phyloP scores from a whole-genome alignment of 2,797 vertebrate genomes.

The Lemur catta region DNA sequence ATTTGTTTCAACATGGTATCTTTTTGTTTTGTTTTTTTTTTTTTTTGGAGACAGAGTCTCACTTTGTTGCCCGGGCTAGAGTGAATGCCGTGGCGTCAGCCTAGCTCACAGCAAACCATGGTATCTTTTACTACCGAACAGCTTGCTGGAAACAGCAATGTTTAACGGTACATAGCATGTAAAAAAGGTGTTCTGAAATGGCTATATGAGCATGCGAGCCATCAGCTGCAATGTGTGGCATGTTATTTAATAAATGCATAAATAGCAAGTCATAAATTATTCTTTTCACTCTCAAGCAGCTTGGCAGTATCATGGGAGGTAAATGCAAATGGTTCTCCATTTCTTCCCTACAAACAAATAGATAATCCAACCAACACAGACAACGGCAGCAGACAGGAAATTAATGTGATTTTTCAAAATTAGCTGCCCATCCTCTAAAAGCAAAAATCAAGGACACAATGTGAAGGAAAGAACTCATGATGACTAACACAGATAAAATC shows the following conservation, averaged over 20 bases:
- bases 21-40: background rate
- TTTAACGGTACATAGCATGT: accelerated
- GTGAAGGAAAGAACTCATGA: background rate
- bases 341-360: background rate
- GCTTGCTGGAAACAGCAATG: background rate
- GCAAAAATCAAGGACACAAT: background rate
- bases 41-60: no score
- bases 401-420: background rate
- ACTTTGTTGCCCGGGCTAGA: no score
- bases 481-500: accelerated
- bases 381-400: background rate
- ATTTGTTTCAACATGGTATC: background rate
- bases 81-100: no score
- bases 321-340: background rate
- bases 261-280: background rate
- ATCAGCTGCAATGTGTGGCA: accelerated
- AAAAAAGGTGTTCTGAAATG: accelerated
- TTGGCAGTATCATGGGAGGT: background rate
- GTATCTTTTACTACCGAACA: background rate
- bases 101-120: no score
- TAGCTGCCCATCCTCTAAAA: background rate
- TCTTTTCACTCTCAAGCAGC: background rate
- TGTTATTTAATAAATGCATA: background rate
- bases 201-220: accelerated
- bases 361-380: background rate